These are phyloP conservation scores for Myotis planiceps DNA, from an alignment of 2,797 vertebrate genomes.

Conservation along the genomic window DNA sequence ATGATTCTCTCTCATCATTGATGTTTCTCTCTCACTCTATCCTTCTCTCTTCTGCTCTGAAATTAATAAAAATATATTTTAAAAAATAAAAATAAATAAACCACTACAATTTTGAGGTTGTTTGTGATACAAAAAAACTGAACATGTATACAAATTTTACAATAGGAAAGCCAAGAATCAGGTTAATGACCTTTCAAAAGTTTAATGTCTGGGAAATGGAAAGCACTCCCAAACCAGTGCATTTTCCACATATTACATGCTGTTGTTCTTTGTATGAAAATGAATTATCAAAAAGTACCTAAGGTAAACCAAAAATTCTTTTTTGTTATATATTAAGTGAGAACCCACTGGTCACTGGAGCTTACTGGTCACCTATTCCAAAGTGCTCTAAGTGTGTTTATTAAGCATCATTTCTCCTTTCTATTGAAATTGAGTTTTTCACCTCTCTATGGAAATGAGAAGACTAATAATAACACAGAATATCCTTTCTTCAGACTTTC, in stretches of 20 bases:
- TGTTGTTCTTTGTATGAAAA: constrained; percentile 10
- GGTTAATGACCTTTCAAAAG: background rate
- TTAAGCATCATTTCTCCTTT: background rate
- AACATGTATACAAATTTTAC: background rate
- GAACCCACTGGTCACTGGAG: background rate
- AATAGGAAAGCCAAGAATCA: constrained; percentile 31
- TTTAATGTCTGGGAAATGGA: constrained; percentile 18
- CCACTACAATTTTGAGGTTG: background rate
- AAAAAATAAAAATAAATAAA: background rate
- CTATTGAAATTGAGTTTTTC: background rate
- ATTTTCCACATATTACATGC: background rate
- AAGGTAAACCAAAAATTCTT: background rate
- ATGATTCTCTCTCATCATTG: too few relatives aligned
- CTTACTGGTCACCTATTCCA: background rate
- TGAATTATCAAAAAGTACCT: background rate
- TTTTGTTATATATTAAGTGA: background rate
- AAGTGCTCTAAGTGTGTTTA: background rate
- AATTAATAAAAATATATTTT: too few relatives aligned
- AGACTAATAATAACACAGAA: background rate
- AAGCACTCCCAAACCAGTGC: background rate
- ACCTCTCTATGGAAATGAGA: constrained; percentile 6
- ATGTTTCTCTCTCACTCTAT: too few relatives aligned
- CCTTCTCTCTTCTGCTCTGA: too few relatives aligned
- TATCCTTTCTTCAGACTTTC: constrained; percentile 1
- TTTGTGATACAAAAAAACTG: background rate